Evolutionary conservation across 2,888 invertebrate species (phyloP).

Genomic region (Leucania comma): DNA sequence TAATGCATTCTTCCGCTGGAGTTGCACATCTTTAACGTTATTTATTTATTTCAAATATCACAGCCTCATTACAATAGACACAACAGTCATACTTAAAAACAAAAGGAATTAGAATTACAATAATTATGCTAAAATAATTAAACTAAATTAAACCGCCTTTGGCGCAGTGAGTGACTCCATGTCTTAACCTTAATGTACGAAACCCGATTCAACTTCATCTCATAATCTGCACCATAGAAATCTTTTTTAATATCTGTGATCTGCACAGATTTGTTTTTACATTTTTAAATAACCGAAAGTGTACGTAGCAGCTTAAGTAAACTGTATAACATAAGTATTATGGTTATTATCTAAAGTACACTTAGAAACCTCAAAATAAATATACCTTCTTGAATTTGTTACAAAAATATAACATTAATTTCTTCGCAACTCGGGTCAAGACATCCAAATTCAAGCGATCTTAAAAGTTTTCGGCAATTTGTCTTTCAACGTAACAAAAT

Average conservation of each 20-base stretch:
- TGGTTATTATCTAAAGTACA: slow-evolving; percentile 27
- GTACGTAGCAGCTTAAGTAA: slow-evolving; percentile 46
- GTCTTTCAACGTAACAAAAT: slow-evolving; percentile 51
- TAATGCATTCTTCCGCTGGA: too few relatives aligned
- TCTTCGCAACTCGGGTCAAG: slow-evolving; percentile 23
- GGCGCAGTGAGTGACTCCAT: neutral
- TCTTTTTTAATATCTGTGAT: too few relatives aligned
- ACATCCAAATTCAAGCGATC: slow-evolving; percentile 37
- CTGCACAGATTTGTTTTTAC: too few relatives aligned
- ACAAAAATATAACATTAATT: slow-evolving; percentile 29
- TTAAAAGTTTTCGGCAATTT: slow-evolving; percentile 56
- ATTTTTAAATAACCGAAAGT: slow-evolving; percentile 39
- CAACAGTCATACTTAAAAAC: too few relatives aligned
- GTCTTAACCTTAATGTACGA: neutral
- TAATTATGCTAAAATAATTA: too few relatives aligned
- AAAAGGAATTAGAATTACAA: too few relatives aligned
- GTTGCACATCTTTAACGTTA: too few relatives aligned
- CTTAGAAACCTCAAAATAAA: slow-evolving; percentile 18
- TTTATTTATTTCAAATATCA: too few relatives aligned
- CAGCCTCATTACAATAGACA: too few relatives aligned
- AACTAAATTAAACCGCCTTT: too few relatives aligned
- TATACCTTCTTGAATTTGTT: slow-evolving; percentile 25
- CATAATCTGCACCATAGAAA: too few relatives aligned
- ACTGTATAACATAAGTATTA: slow-evolving; percentile 20
- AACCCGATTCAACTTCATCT: slow-evolving; percentile 21